A percentile compares a stretch with the other conserved stretches of the same genome.
Evolutionary conservation across 2,113 vertebrate species (phyloP).

Genomic region (Heterotilapia buettikoferi): DNA sequence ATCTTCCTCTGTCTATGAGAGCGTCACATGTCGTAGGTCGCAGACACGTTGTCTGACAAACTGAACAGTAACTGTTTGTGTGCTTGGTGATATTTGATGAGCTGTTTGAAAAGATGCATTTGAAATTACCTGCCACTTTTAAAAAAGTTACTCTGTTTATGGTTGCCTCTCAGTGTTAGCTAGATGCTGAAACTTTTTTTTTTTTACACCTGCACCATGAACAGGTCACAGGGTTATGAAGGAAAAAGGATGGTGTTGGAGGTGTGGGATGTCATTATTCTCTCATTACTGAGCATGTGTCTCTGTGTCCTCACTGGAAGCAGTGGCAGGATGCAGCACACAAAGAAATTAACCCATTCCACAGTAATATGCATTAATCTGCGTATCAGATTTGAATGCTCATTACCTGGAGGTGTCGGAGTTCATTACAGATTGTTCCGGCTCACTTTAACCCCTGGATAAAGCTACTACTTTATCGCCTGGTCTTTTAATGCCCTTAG

Average conservation of each 20-base stretch:
- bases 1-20: neutral
- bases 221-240: neutral
- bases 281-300: neutral
- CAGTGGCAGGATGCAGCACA: neutral
- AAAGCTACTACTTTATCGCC: neutral
- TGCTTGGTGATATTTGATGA: neutral
- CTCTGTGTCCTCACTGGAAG: neutral
- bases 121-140: neutral
- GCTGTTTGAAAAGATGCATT: neutral
- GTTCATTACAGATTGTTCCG: neutral
- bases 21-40: neutral
- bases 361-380: neutral
- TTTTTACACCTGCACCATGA: neutral
- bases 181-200: neutral
- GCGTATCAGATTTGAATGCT: neutral
- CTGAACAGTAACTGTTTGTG: neutral
- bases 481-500: neutral
- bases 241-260: neutral
- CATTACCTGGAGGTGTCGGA: neutral
- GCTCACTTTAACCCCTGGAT: neutral
- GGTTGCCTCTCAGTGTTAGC: neutral
- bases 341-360: neutral
- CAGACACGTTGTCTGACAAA: neutral
- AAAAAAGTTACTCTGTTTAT: neutral
- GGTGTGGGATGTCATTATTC: neutral